Evolutionary conservation across 30 jellyfish, hydroid and myxozoan species (phyloP).

Genomic region (Chrysaora quinquecirrha): DNA sequence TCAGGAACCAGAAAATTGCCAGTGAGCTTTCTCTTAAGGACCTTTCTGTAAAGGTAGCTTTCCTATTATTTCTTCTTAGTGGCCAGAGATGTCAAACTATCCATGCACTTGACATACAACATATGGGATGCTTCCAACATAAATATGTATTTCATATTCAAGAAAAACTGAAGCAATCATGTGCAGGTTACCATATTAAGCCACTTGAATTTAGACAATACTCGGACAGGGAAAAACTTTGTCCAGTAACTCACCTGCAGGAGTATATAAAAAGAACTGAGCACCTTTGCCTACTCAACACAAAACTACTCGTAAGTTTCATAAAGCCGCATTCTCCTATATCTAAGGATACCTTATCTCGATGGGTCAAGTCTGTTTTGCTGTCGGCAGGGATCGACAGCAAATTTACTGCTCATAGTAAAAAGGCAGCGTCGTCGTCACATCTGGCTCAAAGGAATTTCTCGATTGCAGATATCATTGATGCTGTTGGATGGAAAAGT

Average conservation of each 20-base stretch:
- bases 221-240: neutral
- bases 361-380: constrained; percentile 38
- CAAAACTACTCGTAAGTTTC: constrained; percentile 18
- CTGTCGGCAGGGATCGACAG: constrained; percentile 52
- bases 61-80: neutral
- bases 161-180: neutral
- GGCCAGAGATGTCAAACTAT: neutral
- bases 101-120: neutral
- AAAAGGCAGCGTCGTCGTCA: constrained; percentile 40
- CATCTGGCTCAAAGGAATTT: neutral
- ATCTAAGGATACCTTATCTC: constrained; percentile 43
- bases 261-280: neutral
- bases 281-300: neutral
- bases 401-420: constrained; percentile 25
- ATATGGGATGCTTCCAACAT: neutral
- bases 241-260: neutral
- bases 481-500: constrained; percentile 39
- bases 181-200: neutral
- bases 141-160: too few species aligned
- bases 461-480: constrained; percentile 9
- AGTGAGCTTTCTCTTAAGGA: neutral
- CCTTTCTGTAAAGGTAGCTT: neutral
- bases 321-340: constrained; percentile 53
- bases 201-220: neutral
- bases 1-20: too few species aligned